These are phyloP conservation scores for Callosobruchus maculatus DNA, from an alignment of 2,888 invertebrate genomes.

Conservation along the genomic window DNA sequence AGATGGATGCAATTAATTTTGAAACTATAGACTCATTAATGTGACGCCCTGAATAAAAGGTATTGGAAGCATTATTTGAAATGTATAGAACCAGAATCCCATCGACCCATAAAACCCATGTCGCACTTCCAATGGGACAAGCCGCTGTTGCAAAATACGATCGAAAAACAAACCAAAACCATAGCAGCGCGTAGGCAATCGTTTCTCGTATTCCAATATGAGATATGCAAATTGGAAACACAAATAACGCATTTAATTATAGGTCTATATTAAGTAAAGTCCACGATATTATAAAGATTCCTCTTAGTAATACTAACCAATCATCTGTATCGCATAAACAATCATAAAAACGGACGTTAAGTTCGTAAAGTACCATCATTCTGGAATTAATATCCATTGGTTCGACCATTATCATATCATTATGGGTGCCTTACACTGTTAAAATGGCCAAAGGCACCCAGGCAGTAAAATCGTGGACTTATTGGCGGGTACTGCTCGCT, in stretches of 20 bases:
- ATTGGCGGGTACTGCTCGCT: neutral
- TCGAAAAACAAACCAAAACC: conserved; percentile 11
- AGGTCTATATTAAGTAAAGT: conserved; percentile 21
- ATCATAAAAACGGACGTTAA: conserved; percentile 50
- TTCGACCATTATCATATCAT: conserved; percentile 45
- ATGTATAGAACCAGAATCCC: neutral
- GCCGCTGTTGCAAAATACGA: conserved; percentile 11
- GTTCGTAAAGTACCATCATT: conserved; percentile 49
- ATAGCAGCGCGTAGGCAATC: neutral
- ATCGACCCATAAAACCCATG: neutral
- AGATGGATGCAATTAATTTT: too few relatives aligned
- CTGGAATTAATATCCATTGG: conserved; percentile 46
- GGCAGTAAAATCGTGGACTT: neutral
- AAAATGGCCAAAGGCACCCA: conserved; percentile 6
- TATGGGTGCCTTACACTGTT: conserved; percentile 29
- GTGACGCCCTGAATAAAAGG: too few relatives aligned
- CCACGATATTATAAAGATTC: conserved; percentile 28
- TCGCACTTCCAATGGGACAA: neutral
- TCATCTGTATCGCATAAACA: conserved; percentile 51
- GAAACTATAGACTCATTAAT: too few relatives aligned
- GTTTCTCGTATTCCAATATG: conserved; percentile 20
- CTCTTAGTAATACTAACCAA: conserved; percentile 47
- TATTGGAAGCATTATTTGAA: neutral
- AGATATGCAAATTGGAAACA: conserved; percentile 41
- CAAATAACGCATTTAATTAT: conserved; percentile 46